A percentile compares a stretch with the other conserved stretches of the same genome.
Evolutionary conservation across 1,140 invertebrate species (phyloP).

Genomic region (Bursaphelenchus mucronatus): DNA sequence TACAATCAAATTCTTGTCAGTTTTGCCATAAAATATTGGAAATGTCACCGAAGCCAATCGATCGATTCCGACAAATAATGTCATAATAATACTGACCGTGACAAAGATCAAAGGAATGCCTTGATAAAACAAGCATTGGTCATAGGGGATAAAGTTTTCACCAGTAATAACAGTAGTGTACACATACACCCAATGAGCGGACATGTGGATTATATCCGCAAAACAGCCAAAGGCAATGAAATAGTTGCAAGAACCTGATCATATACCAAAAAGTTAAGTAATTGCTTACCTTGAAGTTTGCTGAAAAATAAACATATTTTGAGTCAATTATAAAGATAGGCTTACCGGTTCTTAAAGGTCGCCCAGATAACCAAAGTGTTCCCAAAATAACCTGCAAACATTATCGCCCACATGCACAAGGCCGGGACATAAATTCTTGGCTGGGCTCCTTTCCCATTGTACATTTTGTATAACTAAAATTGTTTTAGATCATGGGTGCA

Average conservation of each 20-base stretch:
- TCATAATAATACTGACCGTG: not conserved
- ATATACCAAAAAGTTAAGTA: not conserved
- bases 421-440: conserved; percentile 6
- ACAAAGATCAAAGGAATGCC: not conserved
- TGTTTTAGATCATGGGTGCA: not conserved
- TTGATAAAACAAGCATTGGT: conserved; percentile 6
- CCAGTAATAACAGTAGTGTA: not conserved
- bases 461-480: conserved; percentile 14
- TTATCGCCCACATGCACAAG: not conserved
- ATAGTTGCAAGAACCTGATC: conserved; percentile 14
- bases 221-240: conserved; percentile 8
- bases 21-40: not conserved
- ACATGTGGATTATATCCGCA: conserved; percentile 9
- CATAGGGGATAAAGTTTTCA: conserved; percentile 17
- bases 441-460: conserved; percentile 1
- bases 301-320: not conserved
- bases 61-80: conserved; percentile 18
- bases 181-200: conserved; percentile 6
- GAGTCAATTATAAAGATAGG: not conserved
- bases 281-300: conserved; percentile 6
- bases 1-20: too few relatives aligned
- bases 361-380: conserved; percentile 10
- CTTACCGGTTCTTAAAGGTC: conserved; percentile 10
- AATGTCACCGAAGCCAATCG: conserved; percentile 7
- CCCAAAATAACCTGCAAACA: conserved; percentile 12